Conservation (phyloP, 2,113 vertebrate species). For the Callorhinus ursinus region DNA sequence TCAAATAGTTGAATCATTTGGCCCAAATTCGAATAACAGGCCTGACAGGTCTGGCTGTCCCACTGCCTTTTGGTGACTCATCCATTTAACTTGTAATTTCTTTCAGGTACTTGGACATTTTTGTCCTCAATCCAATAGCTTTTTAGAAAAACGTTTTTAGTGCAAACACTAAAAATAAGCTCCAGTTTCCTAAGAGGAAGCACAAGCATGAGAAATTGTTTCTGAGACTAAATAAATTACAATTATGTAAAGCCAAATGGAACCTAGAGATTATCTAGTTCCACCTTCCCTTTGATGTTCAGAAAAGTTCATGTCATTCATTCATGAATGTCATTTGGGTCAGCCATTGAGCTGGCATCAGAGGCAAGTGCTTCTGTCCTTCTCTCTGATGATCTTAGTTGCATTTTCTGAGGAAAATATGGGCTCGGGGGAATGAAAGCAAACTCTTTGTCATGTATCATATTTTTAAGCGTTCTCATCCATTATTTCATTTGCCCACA, state of each 20-base stretch:
- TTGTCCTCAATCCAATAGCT: background rate
- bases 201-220: background rate
- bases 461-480: background rate
- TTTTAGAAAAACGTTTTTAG: background rate
- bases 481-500: background rate
- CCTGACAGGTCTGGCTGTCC: background rate
- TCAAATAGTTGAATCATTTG: constrained; percentile 18
- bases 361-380: background rate
- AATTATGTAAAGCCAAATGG: background rate
- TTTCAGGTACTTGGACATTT: background rate
- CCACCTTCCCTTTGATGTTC: background rate
- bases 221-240: background rate
- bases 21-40: background rate
- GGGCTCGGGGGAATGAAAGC: background rate
- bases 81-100: constrained; percentile 30
- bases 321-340: background rate
- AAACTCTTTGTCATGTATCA: background rate
- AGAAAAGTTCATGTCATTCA: background rate
- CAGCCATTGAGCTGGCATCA: background rate
- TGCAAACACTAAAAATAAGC: background rate
- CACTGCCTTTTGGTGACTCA: background rate
- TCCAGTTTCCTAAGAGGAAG: background rate
- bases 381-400: background rate
- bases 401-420: background rate
- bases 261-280: background rate